Conservation (phyloP, 2,797 vertebrate species). For the Falco cherrug region DNA sequence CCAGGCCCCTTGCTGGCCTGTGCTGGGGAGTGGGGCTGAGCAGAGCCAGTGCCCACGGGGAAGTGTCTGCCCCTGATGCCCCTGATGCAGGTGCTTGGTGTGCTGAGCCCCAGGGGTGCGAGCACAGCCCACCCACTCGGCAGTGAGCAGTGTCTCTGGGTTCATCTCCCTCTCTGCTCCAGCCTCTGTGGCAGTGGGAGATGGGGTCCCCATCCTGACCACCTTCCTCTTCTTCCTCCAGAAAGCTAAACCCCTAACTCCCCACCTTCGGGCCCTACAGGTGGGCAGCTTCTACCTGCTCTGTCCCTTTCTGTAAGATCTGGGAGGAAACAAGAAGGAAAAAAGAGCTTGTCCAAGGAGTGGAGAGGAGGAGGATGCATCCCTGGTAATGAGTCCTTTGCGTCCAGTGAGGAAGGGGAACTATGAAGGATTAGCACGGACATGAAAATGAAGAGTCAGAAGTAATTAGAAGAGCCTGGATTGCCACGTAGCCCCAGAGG, state of each 20-base stretch:
- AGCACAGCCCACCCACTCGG: neutral
- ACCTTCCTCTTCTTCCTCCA: neutral
- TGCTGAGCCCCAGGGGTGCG: fast-evolving
- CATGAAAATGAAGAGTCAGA: neutral
- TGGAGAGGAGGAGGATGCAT: neutral
- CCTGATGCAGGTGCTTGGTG: fast-evolving
- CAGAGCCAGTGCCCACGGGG: neutral
- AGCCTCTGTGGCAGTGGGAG: neutral
- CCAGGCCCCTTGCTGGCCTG: neutral
- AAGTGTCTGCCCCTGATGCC: neutral
- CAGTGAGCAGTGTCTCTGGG: fast-evolving
- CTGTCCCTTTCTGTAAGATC: fast-evolving
- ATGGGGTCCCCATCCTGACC: neutral
- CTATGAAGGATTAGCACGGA: neutral
- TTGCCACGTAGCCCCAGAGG: slow-evolving; percentile 13
- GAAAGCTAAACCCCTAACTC: neutral
- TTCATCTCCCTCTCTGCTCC: neutral
- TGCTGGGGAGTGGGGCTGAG: neutral
- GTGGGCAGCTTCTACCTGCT: neutral
- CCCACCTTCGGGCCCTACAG: neutral
- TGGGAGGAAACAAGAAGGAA: fast-evolving
- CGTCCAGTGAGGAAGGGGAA: neutral
- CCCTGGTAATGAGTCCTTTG: neutral
- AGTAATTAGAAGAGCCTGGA: slow-evolving; percentile 64
- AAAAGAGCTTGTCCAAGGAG: neutral